These are phyloP conservation scores for Acronicta aceris DNA, from an alignment of 2,888 invertebrate species.

Conservation along the genomic window DNA sequence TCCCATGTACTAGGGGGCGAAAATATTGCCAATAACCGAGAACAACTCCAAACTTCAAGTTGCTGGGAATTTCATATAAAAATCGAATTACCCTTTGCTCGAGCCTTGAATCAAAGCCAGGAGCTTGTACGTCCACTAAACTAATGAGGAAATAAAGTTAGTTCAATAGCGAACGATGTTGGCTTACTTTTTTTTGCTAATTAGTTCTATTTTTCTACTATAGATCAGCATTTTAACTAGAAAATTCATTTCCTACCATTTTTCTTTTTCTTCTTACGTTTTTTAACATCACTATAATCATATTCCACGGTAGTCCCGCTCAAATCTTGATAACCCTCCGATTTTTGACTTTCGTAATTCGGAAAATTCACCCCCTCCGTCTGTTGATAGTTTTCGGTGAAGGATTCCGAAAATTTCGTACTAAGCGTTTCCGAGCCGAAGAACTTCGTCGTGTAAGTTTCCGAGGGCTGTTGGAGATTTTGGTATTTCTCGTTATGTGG, in stretches of 20 bases:
- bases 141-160: too few species aligned
- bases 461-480: slow-evolving; percentile 70
- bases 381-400: slow-evolving; percentile 80
- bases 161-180: too few species aligned
- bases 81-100: too few species aligned
- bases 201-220: too few species aligned
- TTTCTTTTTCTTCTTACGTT: slow-evolving; percentile 75
- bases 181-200: too few species aligned
- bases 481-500: slow-evolving; percentile 79
- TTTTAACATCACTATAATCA: slow-evolving; percentile 66
- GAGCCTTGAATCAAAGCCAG: too few species aligned
- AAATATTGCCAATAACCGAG: too few species aligned
- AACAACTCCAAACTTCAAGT: too few species aligned
- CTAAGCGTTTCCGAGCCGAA: slow-evolving; percentile 82
- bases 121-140: too few species aligned
- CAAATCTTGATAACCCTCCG: slow-evolving; percentile 81
- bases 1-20: too few species aligned
- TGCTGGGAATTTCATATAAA: too few species aligned
- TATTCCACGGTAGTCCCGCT: slow-evolving; percentile 75
- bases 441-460: slow-evolving; percentile 72
- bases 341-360: slow-evolving; percentile 70
- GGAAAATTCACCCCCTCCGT: slow-evolving; percentile 78
- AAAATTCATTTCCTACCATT: slow-evolving; percentile 24
- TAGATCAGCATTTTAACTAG: not conserved
- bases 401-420: slow-evolving; percentile 76